Percentiles rank a stretch among this genome's conserved stretches.
These are phyloP conservation scores for Pipistrellus pipistrellus DNA, from an alignment of 2,797 vertebrate species.

Conservation along the genomic window DNA sequence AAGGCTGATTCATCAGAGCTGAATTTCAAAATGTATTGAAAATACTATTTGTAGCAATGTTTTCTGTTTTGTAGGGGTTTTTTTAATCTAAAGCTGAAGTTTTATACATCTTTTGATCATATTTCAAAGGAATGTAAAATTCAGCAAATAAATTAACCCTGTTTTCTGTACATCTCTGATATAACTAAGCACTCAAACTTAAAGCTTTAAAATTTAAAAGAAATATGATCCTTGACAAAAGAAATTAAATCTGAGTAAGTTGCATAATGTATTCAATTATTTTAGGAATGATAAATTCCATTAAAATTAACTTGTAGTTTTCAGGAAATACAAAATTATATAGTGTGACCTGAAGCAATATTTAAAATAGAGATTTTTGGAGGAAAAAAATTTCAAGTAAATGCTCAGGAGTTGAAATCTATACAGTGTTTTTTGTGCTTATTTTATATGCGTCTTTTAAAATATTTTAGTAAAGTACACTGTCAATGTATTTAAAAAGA, in stretches of 20 bases:
- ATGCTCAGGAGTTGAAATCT: conserved; percentile 67
- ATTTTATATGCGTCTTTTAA: conserved; percentile 64
- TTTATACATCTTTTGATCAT: conserved; percentile 44
- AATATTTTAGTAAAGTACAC: conserved; percentile 65
- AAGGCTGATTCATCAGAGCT: conserved; percentile 30
- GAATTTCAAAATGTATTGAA: conserved; percentile 17
- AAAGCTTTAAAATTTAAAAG: conserved; percentile 62
- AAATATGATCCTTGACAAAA: conserved; percentile 21
- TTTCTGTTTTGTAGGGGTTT: neutral
- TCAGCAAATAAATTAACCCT: conserved; percentile 34
- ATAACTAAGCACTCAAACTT: neutral
- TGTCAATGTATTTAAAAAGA: conserved; percentile 67
- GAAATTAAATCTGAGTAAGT: conserved; percentile 64
- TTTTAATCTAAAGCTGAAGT: conserved; percentile 50
- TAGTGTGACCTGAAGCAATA: conserved; percentile 36
- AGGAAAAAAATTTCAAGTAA: conserved; percentile 45
- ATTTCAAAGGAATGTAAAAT: conserved; percentile 63
- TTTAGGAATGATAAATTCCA: conserved; percentile 55
- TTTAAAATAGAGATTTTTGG: conserved; percentile 61
- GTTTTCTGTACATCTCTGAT: neutral
- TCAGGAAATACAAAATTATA: conserved; percentile 53
- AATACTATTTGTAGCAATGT: conserved; percentile 34
- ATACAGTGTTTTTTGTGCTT: conserved; percentile 43
- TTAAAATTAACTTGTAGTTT: conserved; percentile 63
- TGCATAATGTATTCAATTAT: neutral